Conservation (phyloP, 1,140 invertebrate genomes). For the Drosophila aff. region DNA sequence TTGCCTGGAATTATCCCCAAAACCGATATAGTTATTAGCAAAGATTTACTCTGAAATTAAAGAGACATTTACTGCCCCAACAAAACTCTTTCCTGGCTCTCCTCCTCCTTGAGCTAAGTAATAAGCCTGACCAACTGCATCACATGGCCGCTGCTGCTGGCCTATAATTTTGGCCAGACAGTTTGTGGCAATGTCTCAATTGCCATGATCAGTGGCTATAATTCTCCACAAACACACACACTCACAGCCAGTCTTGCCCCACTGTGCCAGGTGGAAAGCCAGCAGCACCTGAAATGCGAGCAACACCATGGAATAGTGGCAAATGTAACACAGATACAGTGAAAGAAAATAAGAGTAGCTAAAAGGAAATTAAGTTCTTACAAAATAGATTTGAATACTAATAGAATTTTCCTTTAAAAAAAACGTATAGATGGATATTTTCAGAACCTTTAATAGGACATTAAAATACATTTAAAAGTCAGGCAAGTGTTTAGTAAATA, state of each 20-base stretch:
- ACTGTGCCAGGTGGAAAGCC: conserved; percentile 52
- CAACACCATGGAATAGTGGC: conserved; percentile 15
- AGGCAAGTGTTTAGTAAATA: not conserved
- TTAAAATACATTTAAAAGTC: not conserved
- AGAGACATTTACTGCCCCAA: not conserved
- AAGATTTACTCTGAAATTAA: too few species aligned
- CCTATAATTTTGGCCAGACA: conserved; percentile 18
- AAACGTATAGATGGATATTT: not conserved
- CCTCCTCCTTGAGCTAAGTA: not conserved
- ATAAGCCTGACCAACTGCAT: too few species aligned
- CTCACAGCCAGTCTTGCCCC: conserved; percentile 28
- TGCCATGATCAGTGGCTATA: conserved; percentile 27
- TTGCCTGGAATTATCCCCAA: not conserved
- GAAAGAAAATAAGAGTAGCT: not conserved
- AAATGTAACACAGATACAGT: conserved; percentile 14
- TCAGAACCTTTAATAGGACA: not conserved
- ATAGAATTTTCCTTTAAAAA: accelerated
- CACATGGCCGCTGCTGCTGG: not conserved
- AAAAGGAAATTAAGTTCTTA: not conserved
- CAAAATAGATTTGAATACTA: too few species aligned
- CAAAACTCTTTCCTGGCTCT: not conserved
- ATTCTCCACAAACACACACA: not conserved
- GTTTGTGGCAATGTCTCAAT: conserved; percentile 17
- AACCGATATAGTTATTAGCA: not conserved
- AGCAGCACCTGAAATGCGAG: conserved; percentile 23